phyloP scores from a whole-genome alignment of 2,797 vertebrate species.

The Cryptoprocta ferox region DNA sequence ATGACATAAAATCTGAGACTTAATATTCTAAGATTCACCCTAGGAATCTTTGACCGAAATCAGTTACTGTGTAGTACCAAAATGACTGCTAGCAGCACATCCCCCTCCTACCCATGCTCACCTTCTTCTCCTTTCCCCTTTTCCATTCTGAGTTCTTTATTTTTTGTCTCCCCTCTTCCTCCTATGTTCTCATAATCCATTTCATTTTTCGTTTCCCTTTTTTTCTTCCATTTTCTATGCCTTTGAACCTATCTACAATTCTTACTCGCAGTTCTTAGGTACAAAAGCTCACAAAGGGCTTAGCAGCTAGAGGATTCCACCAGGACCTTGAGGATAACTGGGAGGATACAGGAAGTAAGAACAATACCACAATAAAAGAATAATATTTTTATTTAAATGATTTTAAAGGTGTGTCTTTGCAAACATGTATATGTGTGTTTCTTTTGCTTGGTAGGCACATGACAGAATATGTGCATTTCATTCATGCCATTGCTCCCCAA shows the following conservation, averaged over 20 bases:
- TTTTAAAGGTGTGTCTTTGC: neutral
- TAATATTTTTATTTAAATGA: neutral
- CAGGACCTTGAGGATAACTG: neutral
- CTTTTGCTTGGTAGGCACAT: neutral
- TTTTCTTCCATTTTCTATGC: neutral
- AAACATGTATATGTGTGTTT: neutral
- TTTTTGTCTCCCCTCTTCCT: neutral
- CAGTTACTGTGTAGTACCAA: neutral
- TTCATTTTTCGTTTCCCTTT: neutral
- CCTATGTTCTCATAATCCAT: neutral
- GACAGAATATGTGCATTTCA: neutral
- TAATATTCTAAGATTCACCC: neutral
- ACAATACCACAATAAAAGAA: neutral
- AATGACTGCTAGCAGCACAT: accelerated
- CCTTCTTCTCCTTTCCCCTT: neutral
- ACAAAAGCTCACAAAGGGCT: neutral
- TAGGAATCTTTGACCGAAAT: neutral
- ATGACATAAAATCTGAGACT: neutral
- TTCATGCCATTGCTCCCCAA: neutral
- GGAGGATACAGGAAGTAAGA: neutral
- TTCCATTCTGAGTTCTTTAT: neutral
- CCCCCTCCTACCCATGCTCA: neutral
- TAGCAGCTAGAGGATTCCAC: neutral
- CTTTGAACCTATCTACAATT: neutral
- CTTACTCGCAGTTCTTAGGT: neutral